phyloP scores from a whole-genome alignment of 2,113 vertebrate species.

The Micromys minutus region DNA sequence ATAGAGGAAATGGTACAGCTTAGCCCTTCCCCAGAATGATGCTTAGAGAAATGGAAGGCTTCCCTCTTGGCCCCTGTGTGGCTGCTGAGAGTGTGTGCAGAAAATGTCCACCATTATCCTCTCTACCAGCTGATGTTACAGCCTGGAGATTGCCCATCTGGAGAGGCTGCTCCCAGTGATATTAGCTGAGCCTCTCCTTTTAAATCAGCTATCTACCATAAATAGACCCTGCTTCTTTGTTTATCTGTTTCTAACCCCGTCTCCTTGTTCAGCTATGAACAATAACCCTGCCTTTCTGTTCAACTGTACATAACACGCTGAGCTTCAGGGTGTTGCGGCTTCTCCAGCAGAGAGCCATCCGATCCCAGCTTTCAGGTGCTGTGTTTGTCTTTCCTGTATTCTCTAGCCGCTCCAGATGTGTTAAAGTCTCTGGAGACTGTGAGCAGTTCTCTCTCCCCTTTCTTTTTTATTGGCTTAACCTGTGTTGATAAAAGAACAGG shows the following conservation, averaged over 20 bases:
- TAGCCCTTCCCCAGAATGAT: rapidly evolving
- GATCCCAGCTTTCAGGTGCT: background rate
- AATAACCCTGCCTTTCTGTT: background rate
- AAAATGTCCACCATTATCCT: background rate
- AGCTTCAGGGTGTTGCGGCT: background rate
- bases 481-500: background rate
- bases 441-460: background rate
- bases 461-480: background rate
- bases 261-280: background rate
- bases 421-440: background rate
- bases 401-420: background rate
- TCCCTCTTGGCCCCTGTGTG: background rate
- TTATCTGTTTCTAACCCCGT: background rate
- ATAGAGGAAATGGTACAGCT: background rate
- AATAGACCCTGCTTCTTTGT: background rate
- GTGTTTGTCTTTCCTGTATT: background rate
- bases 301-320: background rate
- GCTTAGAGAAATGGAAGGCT: background rate
- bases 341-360: background rate
- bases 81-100: background rate
- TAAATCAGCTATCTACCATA: background rate
- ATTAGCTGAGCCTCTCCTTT: background rate
- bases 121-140: background rate
- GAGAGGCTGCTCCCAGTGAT: background rate
- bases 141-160: background rate